A percentile compares a stretch with the other conserved stretches of the same genome.
Conservation (phyloP, 2,113 vertebrate species). For the Rhineura floridana region DNA sequence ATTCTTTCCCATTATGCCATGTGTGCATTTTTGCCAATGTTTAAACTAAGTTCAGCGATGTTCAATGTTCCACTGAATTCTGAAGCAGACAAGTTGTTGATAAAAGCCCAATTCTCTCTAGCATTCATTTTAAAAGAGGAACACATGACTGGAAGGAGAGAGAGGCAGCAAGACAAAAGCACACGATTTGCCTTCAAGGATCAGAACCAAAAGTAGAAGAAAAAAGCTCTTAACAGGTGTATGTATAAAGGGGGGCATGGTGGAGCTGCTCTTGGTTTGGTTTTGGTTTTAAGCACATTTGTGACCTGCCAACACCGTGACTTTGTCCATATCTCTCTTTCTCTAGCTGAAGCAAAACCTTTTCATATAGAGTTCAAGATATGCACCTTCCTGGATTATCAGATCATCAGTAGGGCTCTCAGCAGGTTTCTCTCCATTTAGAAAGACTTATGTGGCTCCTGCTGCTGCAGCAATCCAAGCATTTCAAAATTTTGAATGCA, state of each 20-base stretch:
- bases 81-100: background rate
- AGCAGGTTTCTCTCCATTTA: background rate
- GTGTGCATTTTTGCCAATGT: background rate
- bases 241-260: background rate
- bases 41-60: background rate
- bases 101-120: background rate
- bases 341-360: slow-evolving; percentile 2
- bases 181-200: background rate
- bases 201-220: background rate
- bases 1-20: background rate
- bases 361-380: background rate
- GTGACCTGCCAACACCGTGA: background rate
- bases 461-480: background rate
- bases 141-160: background rate
- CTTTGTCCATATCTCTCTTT: background rate
- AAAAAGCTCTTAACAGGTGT: background rate
- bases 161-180: background rate
- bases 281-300: background rate
- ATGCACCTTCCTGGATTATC: background rate
- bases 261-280: background rate
- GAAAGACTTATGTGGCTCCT: background rate
- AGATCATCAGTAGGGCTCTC: background rate
- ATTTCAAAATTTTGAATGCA: background rate
- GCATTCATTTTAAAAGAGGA: background rate
- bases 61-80: background rate